A percentile compares a stretch with the other conserved stretches of the same genome.
These are phyloP conservation scores for Mellivora capensis DNA, from an alignment of 2,113 vertebrate species.

Conservation along the genomic window DNA sequence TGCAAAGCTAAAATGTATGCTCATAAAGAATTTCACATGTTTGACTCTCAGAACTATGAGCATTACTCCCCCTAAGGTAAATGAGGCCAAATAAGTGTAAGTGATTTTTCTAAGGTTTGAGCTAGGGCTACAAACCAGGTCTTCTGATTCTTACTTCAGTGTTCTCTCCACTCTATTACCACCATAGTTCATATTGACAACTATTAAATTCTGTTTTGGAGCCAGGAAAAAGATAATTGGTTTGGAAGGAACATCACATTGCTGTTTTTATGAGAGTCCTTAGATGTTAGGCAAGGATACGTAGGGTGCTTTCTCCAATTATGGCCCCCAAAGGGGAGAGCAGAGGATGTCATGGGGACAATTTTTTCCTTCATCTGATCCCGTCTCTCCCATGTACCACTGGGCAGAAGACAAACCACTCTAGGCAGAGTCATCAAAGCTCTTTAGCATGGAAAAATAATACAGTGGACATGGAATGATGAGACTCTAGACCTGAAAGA, in stretches of 20 bases:
- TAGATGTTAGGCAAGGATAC: neutral
- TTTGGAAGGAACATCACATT: neutral
- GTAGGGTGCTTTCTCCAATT: neutral
- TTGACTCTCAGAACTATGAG: neutral
- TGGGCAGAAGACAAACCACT: neutral
- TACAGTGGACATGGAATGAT: neutral
- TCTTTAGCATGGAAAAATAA: neutral
- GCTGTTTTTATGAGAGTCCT: neutral
- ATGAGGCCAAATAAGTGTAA: neutral
- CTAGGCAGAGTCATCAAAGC: neutral
- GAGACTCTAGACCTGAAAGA: neutral
- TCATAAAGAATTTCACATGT: neutral
- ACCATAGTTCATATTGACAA: neutral
- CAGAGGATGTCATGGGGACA: neutral
- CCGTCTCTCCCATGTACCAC: neutral
- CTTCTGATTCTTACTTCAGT: neutral
- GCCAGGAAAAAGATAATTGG: neutral
- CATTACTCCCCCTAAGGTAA: neutral
- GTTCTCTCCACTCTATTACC: neutral
- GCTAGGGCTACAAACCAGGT: neutral
- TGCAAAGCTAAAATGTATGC: neutral
- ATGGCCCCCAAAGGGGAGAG: neutral
- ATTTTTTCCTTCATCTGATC: neutral
- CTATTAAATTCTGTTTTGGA: neutral
- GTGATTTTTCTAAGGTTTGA: neutral